phyloP scores from a whole-genome alignment of 2,888 invertebrate genomes.

The Melieria omissa region DNA sequence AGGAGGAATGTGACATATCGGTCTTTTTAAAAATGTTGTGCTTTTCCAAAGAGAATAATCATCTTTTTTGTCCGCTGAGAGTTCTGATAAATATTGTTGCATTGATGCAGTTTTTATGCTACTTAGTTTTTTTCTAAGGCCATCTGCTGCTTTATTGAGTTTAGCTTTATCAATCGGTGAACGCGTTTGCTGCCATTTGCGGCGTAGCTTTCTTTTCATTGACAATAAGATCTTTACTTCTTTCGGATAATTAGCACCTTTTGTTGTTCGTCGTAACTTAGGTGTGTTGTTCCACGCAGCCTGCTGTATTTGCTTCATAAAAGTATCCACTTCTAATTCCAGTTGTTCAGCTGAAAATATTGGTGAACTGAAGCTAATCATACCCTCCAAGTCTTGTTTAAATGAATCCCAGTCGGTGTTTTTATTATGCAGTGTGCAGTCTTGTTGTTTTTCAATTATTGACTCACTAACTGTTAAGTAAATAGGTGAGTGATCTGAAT shows the following conservation, averaged over 20 bases:
- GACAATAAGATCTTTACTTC: not conserved
- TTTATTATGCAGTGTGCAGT: not conserved
- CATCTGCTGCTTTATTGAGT: not conserved
- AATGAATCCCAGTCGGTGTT: slow-evolving; percentile 11
- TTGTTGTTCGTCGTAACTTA: not conserved
- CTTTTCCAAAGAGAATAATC: slow-evolving; percentile 21
- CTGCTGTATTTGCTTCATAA: not conserved
- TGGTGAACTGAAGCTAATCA: not conserved
- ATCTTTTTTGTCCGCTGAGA: not conserved
- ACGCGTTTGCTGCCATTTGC: no score
- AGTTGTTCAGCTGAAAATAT: not conserved
- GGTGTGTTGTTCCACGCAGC: not conserved
- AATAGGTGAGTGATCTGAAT: slow-evolving; percentile 14
- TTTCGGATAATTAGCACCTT: not conserved
- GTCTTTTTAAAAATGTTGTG: slow-evolving; percentile 9
- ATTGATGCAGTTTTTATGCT: not conserved
- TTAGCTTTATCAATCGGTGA: not conserved
- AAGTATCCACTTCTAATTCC: not conserved
- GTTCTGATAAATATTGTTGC: no score
- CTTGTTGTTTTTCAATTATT: not conserved
- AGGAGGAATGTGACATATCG: not conserved
- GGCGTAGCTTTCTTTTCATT: not conserved
- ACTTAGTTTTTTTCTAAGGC: not conserved
- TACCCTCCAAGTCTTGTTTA: not conserved
- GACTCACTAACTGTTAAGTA: not conserved